Evolutionary conservation across 2,797 vertebrate genomes (phyloP), one percentile per base, ranked within the genome.

Genomic region (Danio kyathit): DNA sequence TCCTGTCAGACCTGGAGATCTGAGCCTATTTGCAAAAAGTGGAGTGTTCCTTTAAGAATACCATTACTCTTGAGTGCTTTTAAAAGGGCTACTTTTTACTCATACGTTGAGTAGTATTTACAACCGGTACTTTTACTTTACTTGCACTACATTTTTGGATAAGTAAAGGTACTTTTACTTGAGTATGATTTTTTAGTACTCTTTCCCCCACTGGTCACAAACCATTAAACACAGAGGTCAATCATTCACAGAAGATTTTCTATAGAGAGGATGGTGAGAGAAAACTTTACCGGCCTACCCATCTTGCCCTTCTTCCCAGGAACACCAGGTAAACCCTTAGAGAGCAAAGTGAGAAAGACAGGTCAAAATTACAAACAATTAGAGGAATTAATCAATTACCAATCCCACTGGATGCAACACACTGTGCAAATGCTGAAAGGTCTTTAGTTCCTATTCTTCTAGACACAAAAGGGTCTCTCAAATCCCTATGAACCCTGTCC

Each of bases 251-350:
- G 54, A 79, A 87, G 69, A 81, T 86, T 41, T 88, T 95, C 94
- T 95, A 29, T 29, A 95, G 95, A 89, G 96, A 84, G 71, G 90
- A 98, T 97, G 96, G 93, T 95, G 96, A 96, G 96, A 97, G 91
- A 99, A 99, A 99, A 98, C 97, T 98, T 98, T 99, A 99, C 97
- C 97, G 97, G 97, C 97, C 97, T 99, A 98, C 98, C 98, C 97
- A 97, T 98, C 96, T 97, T 96, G 97, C 97, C 97, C 97, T 95
- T 99, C 98, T 98, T 99, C 95, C 98, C 98, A 91, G 96, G 96
- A 96, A 96, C 94, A 79, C 98, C 98, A 86, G 96, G 95, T 89
- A 95, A 94, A 86, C 98, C 98, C 98, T 99, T 86, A 73, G 59
- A 76, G 86, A 85, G 87, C 80, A 73, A 80, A 76, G 85, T 56